Evolutionary conservation across 2,113 vertebrate species (phyloP), one percentile per base, ranked within the genome.

Genomic region (Eulemur rufifrons): DNA sequence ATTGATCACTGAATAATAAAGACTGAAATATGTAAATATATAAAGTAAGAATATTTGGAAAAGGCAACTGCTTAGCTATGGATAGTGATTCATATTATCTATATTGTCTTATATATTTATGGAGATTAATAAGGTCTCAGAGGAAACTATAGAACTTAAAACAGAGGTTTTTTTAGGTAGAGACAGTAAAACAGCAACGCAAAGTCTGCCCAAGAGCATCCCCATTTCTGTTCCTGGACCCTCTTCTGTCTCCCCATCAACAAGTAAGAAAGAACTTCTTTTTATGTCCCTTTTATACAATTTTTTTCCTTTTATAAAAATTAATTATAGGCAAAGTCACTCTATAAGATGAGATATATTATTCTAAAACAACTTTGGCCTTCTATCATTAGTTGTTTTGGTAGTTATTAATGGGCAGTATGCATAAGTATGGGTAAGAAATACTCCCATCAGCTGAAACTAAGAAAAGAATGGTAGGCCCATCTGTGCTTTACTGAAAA

Each of bases 131-230:
- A 34, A 89, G 63, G 18, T 59, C 37, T 84, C 8, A 39, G 61
- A 82, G 71, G 52, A 93, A 85, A 96, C 47, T 4, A 20, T 32
- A 94, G 21, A 84, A 39, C 50, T 98, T 95, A 98, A 94, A 89
- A 56, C 39, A 47, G 81, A n/a, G 6, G 5, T 95, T 98, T 98
- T 98, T 98, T 98, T 96, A 99, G 99, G 99, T 94, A 99, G 99
- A 98, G 99, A 99, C 97, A 98, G 98, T 97, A 99, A 99, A 97
- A 98, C 99, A 68, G 98, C 98, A 84, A 97, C 99, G 0, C 95
- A 94, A 64, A 94, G 98, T 50, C 98, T 99, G 68, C 90, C 98
- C 95, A 99, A 99, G 98, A 99, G 89, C 95, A 98, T 99, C 95
- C 98, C 99, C 0, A 92, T 98, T 63, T 98, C 99, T 94, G 98